Conservation (phyloP, 2,797 vertebrate genomes). For the Lepilemur septentrionalis region DNA sequence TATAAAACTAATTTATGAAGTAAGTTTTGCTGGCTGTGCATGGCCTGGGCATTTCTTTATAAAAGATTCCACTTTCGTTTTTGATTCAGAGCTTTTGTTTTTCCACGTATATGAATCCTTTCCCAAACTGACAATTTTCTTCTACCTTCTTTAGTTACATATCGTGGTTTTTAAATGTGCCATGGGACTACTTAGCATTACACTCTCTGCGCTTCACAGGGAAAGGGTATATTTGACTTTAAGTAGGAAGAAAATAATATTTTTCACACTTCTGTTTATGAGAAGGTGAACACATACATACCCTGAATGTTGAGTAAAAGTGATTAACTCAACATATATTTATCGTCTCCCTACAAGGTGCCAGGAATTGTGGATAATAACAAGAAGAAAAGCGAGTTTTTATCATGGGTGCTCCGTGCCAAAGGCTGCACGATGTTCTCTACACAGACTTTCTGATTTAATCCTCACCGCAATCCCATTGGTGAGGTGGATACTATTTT, state of each 20-base stretch:
- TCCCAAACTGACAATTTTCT: not conserved
- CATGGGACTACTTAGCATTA: not conserved
- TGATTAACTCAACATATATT: not conserved
- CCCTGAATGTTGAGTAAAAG: not conserved
- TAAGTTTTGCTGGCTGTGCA: slow-evolving; percentile 11
- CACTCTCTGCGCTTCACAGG: not conserved
- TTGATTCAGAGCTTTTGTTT: not conserved
- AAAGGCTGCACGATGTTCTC: not conserved
- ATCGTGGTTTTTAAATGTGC: not conserved
- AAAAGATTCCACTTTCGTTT: not conserved
- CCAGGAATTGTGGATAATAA: not conserved
- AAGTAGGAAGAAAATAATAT: not conserved
- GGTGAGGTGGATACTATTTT: not conserved
- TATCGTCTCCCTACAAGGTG: not conserved
- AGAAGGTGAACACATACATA: not conserved
- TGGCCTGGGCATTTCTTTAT: not conserved
- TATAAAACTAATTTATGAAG: slow-evolving; percentile 39
- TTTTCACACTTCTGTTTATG: slow-evolving; percentile 1
- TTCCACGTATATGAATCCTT: not conserved
- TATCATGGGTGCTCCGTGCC: too few relatives aligned
- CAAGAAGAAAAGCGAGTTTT: not conserved
- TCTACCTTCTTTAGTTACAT: not conserved
- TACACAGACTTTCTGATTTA: not conserved
- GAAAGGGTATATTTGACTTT: not conserved
- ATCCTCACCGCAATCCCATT: not conserved